phyloP scores from a whole-genome alignment of 2,888 invertebrate genomes.

The Aphelenchoides bicaudatus region DNA sequence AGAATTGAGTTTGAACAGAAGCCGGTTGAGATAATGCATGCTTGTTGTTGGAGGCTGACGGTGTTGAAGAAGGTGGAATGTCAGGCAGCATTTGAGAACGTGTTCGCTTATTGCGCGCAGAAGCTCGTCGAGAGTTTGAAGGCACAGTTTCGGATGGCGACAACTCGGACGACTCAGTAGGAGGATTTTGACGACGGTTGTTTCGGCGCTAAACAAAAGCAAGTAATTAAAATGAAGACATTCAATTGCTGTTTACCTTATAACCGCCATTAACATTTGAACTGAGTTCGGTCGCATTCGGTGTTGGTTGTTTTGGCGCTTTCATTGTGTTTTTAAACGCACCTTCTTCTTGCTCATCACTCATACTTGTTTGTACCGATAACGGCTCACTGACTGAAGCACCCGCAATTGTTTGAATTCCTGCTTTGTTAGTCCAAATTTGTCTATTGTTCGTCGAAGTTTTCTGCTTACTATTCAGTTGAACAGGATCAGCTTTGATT shows the following conservation, averaged over 20 bases:
- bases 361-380: background rate
- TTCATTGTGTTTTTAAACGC: constrained; percentile 2
- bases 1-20: constrained; percentile 13
- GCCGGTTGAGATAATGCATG: constrained; percentile 9
- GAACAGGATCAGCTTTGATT: background rate
- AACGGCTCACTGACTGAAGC: constrained; percentile 6
- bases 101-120: background rate
- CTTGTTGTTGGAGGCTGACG: background rate
- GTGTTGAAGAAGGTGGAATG: background rate
- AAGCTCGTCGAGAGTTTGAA: background rate
- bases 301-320: background rate
- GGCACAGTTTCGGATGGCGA: background rate
- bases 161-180: background rate
- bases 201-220: constrained; percentile 11
- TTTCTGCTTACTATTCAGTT: background rate
- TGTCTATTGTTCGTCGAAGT: too few species aligned
- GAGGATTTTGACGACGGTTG: constrained; percentile 2
- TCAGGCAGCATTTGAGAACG: constrained; percentile 7
- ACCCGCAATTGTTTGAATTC: background rate
- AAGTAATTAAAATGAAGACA: background rate
- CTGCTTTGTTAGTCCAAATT: too few species aligned
- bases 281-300: background rate
- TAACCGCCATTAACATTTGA: background rate
- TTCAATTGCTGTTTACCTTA: background rate
- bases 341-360: constrained; percentile 1